Conservation (phyloP, 2,113 vertebrate genomes). For the Perccottus glenii region DNA sequence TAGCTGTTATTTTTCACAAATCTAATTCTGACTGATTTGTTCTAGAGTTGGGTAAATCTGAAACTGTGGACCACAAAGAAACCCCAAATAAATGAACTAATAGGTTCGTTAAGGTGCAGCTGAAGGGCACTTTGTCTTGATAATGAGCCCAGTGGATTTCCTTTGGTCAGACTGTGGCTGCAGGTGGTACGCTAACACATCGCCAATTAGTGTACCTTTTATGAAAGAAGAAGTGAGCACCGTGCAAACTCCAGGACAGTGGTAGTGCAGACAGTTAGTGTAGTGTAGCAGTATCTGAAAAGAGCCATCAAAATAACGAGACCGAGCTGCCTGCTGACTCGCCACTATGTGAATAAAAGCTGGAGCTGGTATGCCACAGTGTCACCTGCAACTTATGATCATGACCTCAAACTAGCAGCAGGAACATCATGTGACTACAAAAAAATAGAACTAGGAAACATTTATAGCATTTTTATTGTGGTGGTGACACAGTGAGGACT, state of each 20-base stretch:
- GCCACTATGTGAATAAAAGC: not conserved
- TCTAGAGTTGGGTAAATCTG: not conserved
- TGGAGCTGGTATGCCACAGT: not conserved
- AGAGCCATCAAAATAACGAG: not conserved
- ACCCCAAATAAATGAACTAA: not conserved
- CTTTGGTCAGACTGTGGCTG: conserved; percentile 15
- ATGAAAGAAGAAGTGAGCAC: not conserved
- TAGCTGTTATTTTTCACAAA: too few species aligned
- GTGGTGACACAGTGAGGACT: too few species aligned
- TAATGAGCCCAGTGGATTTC: conserved; percentile 36
- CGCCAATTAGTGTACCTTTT: conserved; percentile 38
- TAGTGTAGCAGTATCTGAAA: not conserved
- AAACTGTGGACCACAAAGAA: not conserved
- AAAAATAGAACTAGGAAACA: too few species aligned
- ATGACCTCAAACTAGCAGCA: not conserved
- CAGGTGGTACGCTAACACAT: conserved; percentile 31
- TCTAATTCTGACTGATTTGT: too few species aligned
- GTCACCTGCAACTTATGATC: not conserved
- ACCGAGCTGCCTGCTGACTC: too few species aligned
- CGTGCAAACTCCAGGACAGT: not conserved
- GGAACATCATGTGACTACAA: too few species aligned
- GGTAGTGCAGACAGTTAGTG: not conserved
- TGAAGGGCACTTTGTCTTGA: conserved; percentile 31
- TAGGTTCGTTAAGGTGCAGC: conserved; percentile 5
- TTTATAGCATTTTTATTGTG: too few species aligned